Conservation (phyloP, 2,888 invertebrate genomes). For the Xestoiulus laeticollis region DNA sequence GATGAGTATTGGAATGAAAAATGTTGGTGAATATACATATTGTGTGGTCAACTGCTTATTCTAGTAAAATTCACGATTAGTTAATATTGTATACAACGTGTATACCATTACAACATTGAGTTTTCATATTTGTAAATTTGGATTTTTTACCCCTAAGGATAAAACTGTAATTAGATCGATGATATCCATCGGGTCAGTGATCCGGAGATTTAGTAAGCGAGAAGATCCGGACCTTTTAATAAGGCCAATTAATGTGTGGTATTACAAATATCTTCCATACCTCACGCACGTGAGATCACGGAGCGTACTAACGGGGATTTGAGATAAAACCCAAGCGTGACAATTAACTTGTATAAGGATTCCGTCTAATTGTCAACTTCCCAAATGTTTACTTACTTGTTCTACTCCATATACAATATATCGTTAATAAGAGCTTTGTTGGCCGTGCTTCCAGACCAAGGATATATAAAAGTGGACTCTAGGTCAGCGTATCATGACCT, state of each 20-base stretch:
- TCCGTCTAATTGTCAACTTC: conserved; percentile 43
- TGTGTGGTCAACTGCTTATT: no score
- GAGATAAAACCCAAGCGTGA: conserved; percentile 46
- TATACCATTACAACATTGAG: no score
- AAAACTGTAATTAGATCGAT: not conserved
- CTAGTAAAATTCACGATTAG: no score
- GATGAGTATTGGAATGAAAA: no score
- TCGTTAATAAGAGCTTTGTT: conserved; percentile 25
- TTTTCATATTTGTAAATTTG: no score
- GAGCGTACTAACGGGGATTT: conserved; percentile 27
- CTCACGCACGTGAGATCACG: conserved; percentile 46
- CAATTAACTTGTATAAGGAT: conserved; percentile 40
- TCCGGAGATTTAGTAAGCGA: not conserved
- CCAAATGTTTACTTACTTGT: conserved; percentile 44
- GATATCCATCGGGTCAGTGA: not conserved
- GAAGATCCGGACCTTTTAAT: conserved; percentile 4
- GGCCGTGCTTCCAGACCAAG: not conserved
- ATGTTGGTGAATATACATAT: no score
- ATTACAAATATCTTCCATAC: conserved; percentile 40
- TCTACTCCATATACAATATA: conserved; percentile 25
- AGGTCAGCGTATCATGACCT: conserved; percentile 35
- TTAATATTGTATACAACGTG: no score
- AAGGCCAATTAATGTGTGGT: conserved; percentile 39
- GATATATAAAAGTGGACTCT: conserved; percentile 5
- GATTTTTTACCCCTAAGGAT: no score